Evolutionary conservation across 2,797 vertebrate species (phyloP), one percentile per base, ranked within the genome.

Genomic region (Macrochelys suwanniensis): DNA sequence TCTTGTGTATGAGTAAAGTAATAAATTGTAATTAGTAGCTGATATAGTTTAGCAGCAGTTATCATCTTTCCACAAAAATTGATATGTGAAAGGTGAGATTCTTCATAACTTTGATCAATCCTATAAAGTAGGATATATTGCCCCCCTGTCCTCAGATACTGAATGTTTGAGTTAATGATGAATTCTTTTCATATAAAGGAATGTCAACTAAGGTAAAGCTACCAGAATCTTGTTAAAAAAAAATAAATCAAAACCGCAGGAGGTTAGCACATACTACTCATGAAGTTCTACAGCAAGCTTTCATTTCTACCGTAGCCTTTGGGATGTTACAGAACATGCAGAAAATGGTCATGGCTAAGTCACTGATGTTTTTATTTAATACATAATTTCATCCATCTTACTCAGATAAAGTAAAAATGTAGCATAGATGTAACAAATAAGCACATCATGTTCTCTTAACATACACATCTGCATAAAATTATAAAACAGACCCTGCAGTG

Each of bases 321-420:
- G 80, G 71, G 91, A 85, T 51, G 74, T 91, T 95, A 93, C 16
- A 90, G 50, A 42, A 90, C 86, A 96, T 96, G 93, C 54, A 96
- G 82, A 96, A 83, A 90, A 96, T 16, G 81, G 93, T 93, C 94
- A 96, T 74, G 84, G 92, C 95, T 91, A 96, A 96, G 97, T 95
- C 95, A 94, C 97, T 93, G 94, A 95, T 96, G 95, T 80, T 97
- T 98, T 97, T 96, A 97, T 97, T 98, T 98, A 97, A 98, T 97
- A 97, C 71, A 96, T 97, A 98, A 98, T 98, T 98, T 98, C 98
- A 98, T 97, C 98, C 98, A 95, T 97, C 94, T 98, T 98, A 97
- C 56, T 92, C 94, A 97, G 97, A 98, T 93, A 96, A 97, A 97
- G 97, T 83, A 96, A 94, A 96, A 98, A 97, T 98, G 97, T 92